A percentile compares a stretch with the other conserved stretches of the same genome.
Conservation (phyloP, 2,797 vertebrate genomes). For the Aulostomus chinensis region DNA sequence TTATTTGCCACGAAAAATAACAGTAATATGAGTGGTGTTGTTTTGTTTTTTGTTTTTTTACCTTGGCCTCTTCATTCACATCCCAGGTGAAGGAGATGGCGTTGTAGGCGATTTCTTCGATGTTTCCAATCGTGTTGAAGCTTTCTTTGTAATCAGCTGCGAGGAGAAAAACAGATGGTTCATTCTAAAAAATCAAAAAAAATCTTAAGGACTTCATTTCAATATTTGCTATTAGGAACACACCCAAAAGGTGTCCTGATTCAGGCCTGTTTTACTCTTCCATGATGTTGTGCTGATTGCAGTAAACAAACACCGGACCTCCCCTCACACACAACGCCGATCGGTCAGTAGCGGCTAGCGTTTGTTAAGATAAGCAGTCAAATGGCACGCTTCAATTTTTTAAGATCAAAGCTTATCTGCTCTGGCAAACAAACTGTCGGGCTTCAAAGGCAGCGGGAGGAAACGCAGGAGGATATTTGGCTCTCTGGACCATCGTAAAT, state of each 20-base stretch:
- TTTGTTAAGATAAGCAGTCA: slow-evolving; percentile 71
- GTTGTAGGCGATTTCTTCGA: slow-evolving; percentile 98
- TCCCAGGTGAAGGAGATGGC: slow-evolving; percentile 99
- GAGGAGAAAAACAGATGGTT: not conserved
- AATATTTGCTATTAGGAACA: no score
- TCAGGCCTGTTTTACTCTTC: no score
- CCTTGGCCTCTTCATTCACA: slow-evolving; percentile 97
- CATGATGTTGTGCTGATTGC: no score
- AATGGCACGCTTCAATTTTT: slow-evolving; percentile 68
- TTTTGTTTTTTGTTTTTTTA: slow-evolving; percentile 59
- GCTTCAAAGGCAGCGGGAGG: slow-evolving; percentile 69
- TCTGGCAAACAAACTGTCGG: slow-evolving; percentile 67
- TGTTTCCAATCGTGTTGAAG: slow-evolving; percentile 97
- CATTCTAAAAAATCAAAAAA: slow-evolving; percentile 3
- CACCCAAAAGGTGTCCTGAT: no score
- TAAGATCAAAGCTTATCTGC: slow-evolving; percentile 75
- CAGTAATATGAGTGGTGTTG: no score
- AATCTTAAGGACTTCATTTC: no score
- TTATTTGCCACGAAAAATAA: not conserved
- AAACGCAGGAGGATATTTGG: slow-evolving; percentile 38
- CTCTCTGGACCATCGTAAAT: slow-evolving; percentile 24
- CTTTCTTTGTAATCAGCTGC: slow-evolving; percentile 98
- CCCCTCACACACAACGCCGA: not conserved
- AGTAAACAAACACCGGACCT: not conserved
- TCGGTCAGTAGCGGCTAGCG: slow-evolving; percentile 52